Conservation (phyloP, 2,113 vertebrate species). For the Progne subis region DNA sequence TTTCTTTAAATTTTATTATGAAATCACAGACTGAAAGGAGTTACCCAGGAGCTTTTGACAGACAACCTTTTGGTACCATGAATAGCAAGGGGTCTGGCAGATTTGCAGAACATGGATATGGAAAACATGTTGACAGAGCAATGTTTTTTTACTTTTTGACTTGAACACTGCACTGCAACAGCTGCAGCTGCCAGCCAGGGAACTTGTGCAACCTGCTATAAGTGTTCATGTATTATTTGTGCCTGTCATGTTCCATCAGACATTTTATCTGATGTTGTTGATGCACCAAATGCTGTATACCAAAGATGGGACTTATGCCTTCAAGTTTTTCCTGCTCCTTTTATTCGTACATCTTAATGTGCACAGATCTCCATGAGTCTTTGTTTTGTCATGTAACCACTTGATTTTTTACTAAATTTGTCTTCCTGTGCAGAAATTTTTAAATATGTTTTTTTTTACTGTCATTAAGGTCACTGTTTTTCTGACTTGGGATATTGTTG, state of each 20-base stretch:
- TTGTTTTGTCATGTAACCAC: not conserved
- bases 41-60: not conserved
- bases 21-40: not conserved
- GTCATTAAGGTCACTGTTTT: not conserved
- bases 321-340: not conserved
- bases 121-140: not conserved
- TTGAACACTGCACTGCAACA: not conserved
- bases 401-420: not conserved
- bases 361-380: not conserved
- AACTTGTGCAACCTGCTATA: not conserved
- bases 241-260: constrained; percentile 19
- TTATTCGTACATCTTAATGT: not conserved
- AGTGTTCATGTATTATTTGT: constrained; percentile 11
- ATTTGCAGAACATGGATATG: not conserved
- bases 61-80: not conserved
- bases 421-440: not conserved
- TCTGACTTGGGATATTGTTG: not conserved
- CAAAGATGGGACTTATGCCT: not conserved
- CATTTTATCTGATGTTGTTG: not conserved
- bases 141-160: not conserved
- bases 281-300: not conserved
- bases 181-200: not conserved
- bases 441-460: not conserved
- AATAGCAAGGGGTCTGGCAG: not conserved
- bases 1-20: not conserved